Evolutionary conservation across 2,797 vertebrate genomes (phyloP), one percentile per base, ranked within the genome.

Genomic region (Chelon labrosus): DNA sequence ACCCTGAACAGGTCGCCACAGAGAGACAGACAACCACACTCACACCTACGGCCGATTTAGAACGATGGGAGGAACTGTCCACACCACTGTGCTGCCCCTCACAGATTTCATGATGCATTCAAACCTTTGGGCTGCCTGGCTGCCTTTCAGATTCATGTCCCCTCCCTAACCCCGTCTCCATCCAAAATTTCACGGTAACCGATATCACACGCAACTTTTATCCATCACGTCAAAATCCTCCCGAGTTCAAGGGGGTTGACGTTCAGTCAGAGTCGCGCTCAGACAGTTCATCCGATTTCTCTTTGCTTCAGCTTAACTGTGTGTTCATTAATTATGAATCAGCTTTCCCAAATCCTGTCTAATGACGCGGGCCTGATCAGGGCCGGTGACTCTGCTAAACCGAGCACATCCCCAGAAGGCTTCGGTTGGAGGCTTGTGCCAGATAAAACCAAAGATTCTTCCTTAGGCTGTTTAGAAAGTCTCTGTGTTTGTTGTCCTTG

Each of bases 291-390:
- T 81, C 70, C 2, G 35, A 67, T 77, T 86, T 72, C 68, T 72
- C 19, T 84, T 73, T 53, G 51, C 31, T 51, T 35, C 27, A 52
- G 25, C 54, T 84, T 70, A 38, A 82, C 60, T 53, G 69, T 63
- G 27, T 47, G 52, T 41, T 84, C 65, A 83, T 86, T 82, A 85
- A 79, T 87, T 80, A 87, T 87, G 73, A 85, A 87, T 83, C 65
- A 53, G 68, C 70, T 68, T 80, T 75, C 39, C 50, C 22, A 82
- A 84, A 75, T 80, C 66, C 79, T 59, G 70, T 14, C 58, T 59
- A 67, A 82, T 65, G 56, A 73, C 65, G 75, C 44, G 3, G 19
- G 22, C 52, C 67, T 74, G 74, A 80, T 60, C 10, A 35, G 17
- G 37, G 49, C 46, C 37, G 5, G 42, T 70, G 70, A 71, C 72